Evolutionary conservation across 1,140 invertebrate genomes (phyloP), one percentile per base, ranked within the genome.

Genomic region (Cheumatopsyche charites): DNA sequence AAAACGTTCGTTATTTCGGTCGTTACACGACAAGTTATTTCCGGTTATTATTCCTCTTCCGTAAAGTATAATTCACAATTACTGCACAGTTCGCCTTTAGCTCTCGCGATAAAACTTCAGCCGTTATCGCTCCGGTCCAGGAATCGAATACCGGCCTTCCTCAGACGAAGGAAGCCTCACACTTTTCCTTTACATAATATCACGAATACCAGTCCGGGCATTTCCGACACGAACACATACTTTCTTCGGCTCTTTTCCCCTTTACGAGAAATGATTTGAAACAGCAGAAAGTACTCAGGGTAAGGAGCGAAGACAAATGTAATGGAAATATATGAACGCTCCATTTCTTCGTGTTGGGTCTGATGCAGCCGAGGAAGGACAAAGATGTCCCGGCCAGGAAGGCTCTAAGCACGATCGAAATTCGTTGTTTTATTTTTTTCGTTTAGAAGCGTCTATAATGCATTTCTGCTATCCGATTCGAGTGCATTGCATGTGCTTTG

Each of bases 201-300:
- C n/a, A n/a, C 58, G 13, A 29, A 62, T 62, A 52, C 58, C 58
- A 62, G 58, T 29, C 9, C 29, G 4, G 21, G 58, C 13, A 21
- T 49, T 26, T 7, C 58, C 19, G 9, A 21, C 65, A 45, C 58
- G 67, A 55, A 62, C 42, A 63, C 49, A 49, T 67, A 66, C 72
- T 55, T 71, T 66, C 69, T 58, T 29, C 69, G 61, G 67, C 17
- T 21, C 29, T 43, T 43, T 36, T 42, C 62, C 61, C 47, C 65
- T 69, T 74, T 65, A 69, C 73, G 73, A 74, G 70, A 74, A 74
- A 74, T 74, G 73, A 74, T 74, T 74, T 69, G 69, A 52, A 74
- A 74, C 70, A 74, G 70, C 66, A 69, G 70, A 74, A 74, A 74
- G 61, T 74, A 72, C 73, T 74, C 73, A 72, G 68, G 69, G 66